These are phyloP conservation scores for Sycophila sp. DNA, from an alignment of 1,140 invertebrate species.

Conservation along the genomic window DNA sequence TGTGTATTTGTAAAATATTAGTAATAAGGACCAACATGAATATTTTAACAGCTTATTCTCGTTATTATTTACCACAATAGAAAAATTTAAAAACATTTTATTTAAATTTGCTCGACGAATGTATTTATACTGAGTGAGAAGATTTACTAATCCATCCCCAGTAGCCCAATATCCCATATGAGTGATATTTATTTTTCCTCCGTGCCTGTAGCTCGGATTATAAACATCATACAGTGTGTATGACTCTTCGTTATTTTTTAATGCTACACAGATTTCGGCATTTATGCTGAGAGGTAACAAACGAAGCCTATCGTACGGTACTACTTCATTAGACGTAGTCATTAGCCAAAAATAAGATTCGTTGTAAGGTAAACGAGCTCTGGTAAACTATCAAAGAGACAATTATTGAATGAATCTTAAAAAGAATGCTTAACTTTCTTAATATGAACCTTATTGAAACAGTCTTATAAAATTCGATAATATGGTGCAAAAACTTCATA, in stretches of 20 bases:
- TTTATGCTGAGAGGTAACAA: slow-evolving; percentile 45
- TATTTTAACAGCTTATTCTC: background rate
- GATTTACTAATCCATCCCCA: slow-evolving; percentile 51
- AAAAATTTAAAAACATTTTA: slow-evolving; percentile 63
- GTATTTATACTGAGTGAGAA: slow-evolving; percentile 56
- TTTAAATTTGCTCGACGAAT: slow-evolving; percentile 65
- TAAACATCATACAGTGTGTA: slow-evolving; percentile 52
- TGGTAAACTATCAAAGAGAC: background rate
- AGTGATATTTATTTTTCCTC: slow-evolving; percentile 63
- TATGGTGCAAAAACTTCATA: background rate
- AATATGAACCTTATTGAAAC: no score
- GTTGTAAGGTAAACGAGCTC: slow-evolving; percentile 33
- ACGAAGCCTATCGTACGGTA: slow-evolving; percentile 38
- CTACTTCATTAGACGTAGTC: slow-evolving; percentile 13
- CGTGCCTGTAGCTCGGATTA: slow-evolving; percentile 66
- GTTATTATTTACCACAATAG: slow-evolving; percentile 58
- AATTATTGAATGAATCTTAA: background rate
- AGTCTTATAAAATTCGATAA: no score
- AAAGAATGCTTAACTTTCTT: background rate
- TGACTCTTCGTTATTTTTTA: slow-evolving; percentile 12
- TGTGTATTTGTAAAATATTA: no score
- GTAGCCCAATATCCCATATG: slow-evolving; percentile 62
- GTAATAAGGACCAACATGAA: no score
- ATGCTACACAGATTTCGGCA: slow-evolving; percentile 47
- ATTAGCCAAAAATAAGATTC: slow-evolving; percentile 54